These are phyloP conservation scores for Pseudochirops corinnae DNA, from an alignment of 2,797 vertebrate species.

Conservation along the genomic window DNA sequence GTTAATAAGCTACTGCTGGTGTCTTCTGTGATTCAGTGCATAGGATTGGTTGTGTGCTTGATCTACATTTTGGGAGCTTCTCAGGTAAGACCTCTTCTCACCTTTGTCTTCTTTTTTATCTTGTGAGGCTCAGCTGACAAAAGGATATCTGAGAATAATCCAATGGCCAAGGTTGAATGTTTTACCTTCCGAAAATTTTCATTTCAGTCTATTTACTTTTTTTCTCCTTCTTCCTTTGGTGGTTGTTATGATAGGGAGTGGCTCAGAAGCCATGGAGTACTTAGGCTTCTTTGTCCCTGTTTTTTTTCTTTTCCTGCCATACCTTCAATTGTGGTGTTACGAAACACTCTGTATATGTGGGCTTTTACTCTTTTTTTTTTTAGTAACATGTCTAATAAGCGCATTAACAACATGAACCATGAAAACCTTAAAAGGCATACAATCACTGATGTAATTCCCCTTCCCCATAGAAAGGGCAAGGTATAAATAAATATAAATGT, in stretches of 20 bases:
- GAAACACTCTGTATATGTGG: constrained; percentile 2
- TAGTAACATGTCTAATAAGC: not conserved
- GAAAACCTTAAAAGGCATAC: constrained; percentile 17
- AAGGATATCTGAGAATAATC: not conserved
- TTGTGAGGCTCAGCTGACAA: not conserved
- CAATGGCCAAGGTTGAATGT: constrained; percentile 2
- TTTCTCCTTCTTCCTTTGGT: constrained; percentile 53
- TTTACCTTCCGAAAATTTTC: not conserved
- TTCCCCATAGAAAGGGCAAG: not conserved
- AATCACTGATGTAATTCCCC: not conserved
- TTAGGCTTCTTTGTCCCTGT: not conserved
- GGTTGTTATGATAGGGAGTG: not conserved
- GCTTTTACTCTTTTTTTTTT: not conserved
- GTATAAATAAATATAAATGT: constrained; percentile 3
- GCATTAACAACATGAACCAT: constrained; percentile 40
- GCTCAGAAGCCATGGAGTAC: not conserved
- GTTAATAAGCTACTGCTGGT: constrained; percentile 77
- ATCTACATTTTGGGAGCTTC: constrained; percentile 76
- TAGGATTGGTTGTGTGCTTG: constrained; percentile 81
- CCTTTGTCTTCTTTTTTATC: not conserved
- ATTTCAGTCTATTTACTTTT: not conserved
- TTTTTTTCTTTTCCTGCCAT: not conserved
- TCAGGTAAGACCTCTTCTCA: constrained; percentile 80
- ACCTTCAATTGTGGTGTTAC: constrained; percentile 22
- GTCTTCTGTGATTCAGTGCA: constrained; percentile 75